Evolutionary conservation across 2,113 vertebrate genomes (phyloP).

Genomic region (Alethe diademata): DNA sequence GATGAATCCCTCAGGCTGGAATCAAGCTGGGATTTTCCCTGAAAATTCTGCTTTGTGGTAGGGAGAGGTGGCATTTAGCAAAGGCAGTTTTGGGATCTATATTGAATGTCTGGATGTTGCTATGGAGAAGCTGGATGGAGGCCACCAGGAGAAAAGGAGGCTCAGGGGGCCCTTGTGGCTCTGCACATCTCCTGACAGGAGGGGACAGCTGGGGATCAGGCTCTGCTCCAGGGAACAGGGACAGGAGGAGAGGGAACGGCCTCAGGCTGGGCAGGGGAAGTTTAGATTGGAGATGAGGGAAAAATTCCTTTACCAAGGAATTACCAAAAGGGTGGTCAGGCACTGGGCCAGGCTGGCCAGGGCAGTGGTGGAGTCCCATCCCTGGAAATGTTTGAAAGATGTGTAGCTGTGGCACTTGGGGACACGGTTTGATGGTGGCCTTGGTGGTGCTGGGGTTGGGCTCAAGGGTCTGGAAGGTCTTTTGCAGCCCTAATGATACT

Average conservation of each 20-base stretch:
- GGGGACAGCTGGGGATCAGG: rapidly evolving
- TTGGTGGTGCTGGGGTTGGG: neutral
- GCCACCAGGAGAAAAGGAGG: neutral
- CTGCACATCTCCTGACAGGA: neutral
- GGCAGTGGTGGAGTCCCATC: neutral
- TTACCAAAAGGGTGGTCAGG: neutral
- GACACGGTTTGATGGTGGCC: rapidly evolving
- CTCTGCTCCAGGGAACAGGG: neutral
- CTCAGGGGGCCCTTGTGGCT: neutral
- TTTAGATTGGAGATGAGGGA: neutral
- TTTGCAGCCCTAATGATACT: neutral
- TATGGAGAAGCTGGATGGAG: slow-evolving; percentile 35
- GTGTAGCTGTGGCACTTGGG: neutral
- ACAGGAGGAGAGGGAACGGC: neutral
- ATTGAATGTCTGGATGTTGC: neutral
- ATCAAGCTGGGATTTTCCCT: neutral
- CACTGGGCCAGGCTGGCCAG: no score
- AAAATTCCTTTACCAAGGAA: neutral
- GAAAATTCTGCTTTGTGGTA: neutral
- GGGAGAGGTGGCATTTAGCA: neutral
- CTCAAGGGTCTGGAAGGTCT: neutral
- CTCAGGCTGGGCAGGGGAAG: neutral
- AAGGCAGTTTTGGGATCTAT: neutral
- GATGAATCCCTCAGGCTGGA: no score
- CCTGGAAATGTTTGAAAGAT: neutral